phyloP scores from a whole-genome alignment of 2,797 vertebrate genomes.

The Delichon dasypus region DNA sequence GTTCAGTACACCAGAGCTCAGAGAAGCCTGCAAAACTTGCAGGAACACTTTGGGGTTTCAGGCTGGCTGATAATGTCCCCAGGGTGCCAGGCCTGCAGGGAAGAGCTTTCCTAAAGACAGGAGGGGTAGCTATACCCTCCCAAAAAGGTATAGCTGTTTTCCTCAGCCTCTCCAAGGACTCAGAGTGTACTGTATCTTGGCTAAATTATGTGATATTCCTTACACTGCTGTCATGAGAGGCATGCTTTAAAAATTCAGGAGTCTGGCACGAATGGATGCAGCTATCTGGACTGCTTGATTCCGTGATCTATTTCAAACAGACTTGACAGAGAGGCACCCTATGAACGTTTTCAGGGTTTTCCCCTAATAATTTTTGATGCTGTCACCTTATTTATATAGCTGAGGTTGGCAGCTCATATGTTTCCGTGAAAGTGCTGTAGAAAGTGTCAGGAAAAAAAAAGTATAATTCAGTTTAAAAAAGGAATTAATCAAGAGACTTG shows the following conservation, averaged over 20 bases:
- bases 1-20: not conserved
- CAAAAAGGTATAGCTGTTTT: not conserved
- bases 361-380: conserved; percentile 1
- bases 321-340: not conserved
- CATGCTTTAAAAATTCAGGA: not conserved
- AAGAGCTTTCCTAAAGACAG: not conserved
- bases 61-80: not conserved
- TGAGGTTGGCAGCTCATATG: not conserved
- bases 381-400: conserved; percentile 12
- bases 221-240: not conserved
- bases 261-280: not conserved
- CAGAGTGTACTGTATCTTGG: not conserved
- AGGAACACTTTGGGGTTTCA: not conserved
- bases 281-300: not conserved
- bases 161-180: not conserved
- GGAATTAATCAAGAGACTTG: not conserved
- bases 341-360: not conserved
- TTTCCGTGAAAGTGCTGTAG: not conserved
- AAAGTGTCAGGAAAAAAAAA: not conserved
- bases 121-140: not conserved
- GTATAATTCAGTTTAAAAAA: conserved; percentile 15
- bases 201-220: not conserved
- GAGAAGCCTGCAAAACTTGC: not conserved
- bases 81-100: not conserved
- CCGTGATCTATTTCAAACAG: not conserved